Conservation (phyloP, 2,888 invertebrate species). For the Fragum sueziense region DNA sequence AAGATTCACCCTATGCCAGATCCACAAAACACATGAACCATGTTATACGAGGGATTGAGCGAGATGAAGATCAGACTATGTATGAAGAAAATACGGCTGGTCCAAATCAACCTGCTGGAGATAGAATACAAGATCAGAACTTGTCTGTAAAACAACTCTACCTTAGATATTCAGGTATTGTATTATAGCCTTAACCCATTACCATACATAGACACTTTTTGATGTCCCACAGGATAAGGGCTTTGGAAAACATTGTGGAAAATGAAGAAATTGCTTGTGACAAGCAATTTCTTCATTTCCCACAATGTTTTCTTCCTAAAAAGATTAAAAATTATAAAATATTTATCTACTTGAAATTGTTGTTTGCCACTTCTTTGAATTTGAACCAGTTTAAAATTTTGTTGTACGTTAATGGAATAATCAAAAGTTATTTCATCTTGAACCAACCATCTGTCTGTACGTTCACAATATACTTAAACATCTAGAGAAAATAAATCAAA, state of each 20-base stretch:
- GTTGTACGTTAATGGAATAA: too few relatives aligned
- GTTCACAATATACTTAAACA: too few relatives aligned
- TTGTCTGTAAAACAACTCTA: constrained; percentile 75
- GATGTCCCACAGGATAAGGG: too few relatives aligned
- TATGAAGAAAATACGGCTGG: constrained; percentile 51
- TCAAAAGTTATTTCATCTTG: too few relatives aligned
- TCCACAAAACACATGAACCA: constrained; percentile 71
- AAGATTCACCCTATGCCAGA: constrained; percentile 76
- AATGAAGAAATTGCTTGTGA: neutral
- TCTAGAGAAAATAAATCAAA: too few relatives aligned
- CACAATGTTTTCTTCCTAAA: neutral
- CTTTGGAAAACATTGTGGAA: neutral
- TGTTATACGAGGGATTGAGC: constrained; percentile 49
- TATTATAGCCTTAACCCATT: neutral
- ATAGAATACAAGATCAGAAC: constrained; percentile 74
- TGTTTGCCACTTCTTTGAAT: neutral
- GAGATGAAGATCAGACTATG: constrained; percentile 51
- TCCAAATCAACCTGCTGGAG: constrained; percentile 63
- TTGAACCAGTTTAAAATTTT: too few relatives aligned
- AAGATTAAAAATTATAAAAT: too few relatives aligned
- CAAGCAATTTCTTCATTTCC: neutral
- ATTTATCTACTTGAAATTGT: neutral
- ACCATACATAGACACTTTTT: too few relatives aligned
- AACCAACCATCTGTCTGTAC: too few relatives aligned
- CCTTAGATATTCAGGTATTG: constrained; percentile 73